Evolutionary conservation across 2,888 invertebrate genomes (phyloP), one percentile per base, ranked within the genome.

Genomic region (Netelia fuscicornis): DNA sequence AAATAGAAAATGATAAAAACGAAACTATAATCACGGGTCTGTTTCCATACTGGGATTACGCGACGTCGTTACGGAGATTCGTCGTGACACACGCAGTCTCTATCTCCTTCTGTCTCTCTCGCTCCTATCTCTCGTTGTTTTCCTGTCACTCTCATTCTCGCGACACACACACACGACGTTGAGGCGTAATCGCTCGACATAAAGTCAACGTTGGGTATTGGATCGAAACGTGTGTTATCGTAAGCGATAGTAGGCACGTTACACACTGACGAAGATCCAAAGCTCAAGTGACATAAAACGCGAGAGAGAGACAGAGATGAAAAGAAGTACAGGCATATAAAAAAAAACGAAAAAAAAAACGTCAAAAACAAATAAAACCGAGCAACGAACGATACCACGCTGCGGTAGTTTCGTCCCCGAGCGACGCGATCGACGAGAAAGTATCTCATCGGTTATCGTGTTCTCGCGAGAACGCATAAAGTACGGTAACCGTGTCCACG

Each of bases 401-500:
- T 77, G 77, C 30, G 67, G 58, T 68, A 58, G n/a, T 37, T 68
- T 77, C 67, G 67, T 68, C 13, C 58, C 2, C 30, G 30, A 30
- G 30, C 30, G 30, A 30, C 65, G 48, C 77, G 44, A 76, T 64
- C 83, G 79, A 81, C 79, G 71, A 82, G 58, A 80, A 80, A 86
- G 56, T 72, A 81, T 86, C 84, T 86, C 84, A 84, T 84, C 84
- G 30, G 30, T 30, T 30, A 3, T 30, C 30, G 72, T 75, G 64
- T 72, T 72, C 72, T 82, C 65, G 77, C 52, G 48, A 74, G 42
- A 56, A 58, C 56, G 62, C 25, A 17, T 54, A 54, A 54, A 54
- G n/a, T 37, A 37, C 37, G 37, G 5, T 37, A 37, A 37, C 37
- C 30, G 30, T 30, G 30, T 30, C 30, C 37, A 37, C 37, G 37